Evolutionary conservation across 2,113 vertebrate species (phyloP), one percentile per base, ranked within the genome.

Genomic region (Tyrannus savana): DNA sequence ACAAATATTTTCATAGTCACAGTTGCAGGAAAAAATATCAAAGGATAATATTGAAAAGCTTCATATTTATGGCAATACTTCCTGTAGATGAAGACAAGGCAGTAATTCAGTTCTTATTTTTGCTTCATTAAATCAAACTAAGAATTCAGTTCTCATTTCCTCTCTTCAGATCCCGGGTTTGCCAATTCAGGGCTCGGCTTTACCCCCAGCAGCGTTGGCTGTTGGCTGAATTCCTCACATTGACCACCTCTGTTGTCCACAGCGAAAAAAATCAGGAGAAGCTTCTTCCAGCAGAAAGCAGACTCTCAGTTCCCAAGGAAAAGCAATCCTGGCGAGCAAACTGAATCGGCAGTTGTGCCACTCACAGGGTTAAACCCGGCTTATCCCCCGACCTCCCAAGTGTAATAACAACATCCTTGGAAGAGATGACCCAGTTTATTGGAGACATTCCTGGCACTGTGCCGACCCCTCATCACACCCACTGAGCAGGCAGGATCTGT

Each of bases 391-490:
- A 89, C 87, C 91, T 76, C 89, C 91, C 87, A 56, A 94, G 90
- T 94, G 94, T 58, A 92, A 63, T 28, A 88, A 78, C 91, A 93
- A 74, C 88, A 69, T 88, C 91, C 95, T 93, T 33, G 1, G 18
- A 85, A 62, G 93, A 96, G 90, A 93, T 95, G 90, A 91, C 93
- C 92, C 95, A 90, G 84, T 96, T 96, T 90, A 84, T 93, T 39
- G 71, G 1, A 85, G 82, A 42, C 87, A 80, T 69, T 77, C 41
- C 79, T 91, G 95, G 96, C 93, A 12, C 78, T 50, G 1, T 31
- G 93, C 95, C 58, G 0, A 91, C 58, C 67, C 74, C 71, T 76
- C 21, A 1, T 35, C 52, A 62, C 31, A 72, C 49, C n/a, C 87
- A 58, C 46, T 0, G 50, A 52, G 84, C 68, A 55, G 42, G 78